Conservation (phyloP, 2,888 invertebrate genomes). For the Hydriomena furcata region DNA sequence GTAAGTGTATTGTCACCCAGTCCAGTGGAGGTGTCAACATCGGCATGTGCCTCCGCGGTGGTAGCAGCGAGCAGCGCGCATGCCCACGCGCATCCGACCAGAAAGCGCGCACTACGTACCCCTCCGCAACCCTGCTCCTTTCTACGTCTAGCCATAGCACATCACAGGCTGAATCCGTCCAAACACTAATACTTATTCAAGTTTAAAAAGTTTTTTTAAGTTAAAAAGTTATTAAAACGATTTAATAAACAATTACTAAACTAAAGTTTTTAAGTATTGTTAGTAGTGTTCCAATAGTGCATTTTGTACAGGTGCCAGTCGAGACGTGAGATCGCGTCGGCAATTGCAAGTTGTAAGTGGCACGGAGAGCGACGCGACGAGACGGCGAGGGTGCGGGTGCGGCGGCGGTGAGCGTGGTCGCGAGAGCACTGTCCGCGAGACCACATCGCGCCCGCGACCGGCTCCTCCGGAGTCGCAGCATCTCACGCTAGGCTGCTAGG, state of each 20-base stretch:
- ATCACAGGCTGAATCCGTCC: conserved; percentile 61
- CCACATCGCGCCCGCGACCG: conserved; percentile 72
- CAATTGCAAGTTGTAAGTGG: conserved; percentile 8
- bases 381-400: conserved; percentile 24
- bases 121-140: conserved; percentile 42
- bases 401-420: conserved; percentile 65
- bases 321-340: conserved; percentile 13
- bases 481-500: conserved; percentile 69
- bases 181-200: conserved; percentile 34
- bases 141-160: conserved; percentile 73
- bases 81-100: conserved; percentile 72
- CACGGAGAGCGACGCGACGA: conserved; percentile 1
- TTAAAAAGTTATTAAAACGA: neutral
- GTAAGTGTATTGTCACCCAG: conserved; percentile 76
- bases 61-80: conserved; percentile 63
- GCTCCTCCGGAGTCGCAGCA: conserved; percentile 68
- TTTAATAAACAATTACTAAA: conserved; percentile 8
- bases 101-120: conserved; percentile 47
- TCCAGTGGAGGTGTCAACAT: conserved; percentile 78
- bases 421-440: conserved; percentile 67
- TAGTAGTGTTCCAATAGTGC: conserved; percentile 16
- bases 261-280: conserved; percentile 8
- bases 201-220: conserved; percentile 30
- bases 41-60: conserved; percentile 60
- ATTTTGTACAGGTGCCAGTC: conserved; percentile 6